A percentile compares a stretch with the other conserved stretches of the same genome.
Evolutionary conservation across 2,797 vertebrate species (phyloP).

Genomic region (Botia kubotai): DNA sequence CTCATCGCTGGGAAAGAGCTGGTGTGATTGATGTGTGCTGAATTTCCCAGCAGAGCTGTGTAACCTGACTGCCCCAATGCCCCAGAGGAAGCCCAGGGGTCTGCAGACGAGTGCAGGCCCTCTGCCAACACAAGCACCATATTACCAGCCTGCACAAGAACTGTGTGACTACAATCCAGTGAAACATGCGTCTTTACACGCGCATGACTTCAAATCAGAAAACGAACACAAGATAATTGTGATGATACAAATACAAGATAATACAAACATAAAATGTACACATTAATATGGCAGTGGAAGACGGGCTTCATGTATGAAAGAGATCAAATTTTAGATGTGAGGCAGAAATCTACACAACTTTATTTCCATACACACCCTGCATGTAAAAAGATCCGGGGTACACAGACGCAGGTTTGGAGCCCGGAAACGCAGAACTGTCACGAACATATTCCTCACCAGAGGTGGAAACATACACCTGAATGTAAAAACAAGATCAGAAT

Average conservation of each 20-base stretch:
- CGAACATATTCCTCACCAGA: slow-evolving; percentile 93
- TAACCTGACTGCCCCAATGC: slow-evolving; percentile 85
- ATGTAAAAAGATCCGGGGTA: slow-evolving; percentile 95
- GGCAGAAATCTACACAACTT: too few species aligned
- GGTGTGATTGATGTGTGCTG: slow-evolving; percentile 84
- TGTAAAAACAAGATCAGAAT: slow-evolving; percentile 52
- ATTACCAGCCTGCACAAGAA: neutral
- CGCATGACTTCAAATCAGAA: neutral
- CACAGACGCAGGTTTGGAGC: slow-evolving; percentile 86
- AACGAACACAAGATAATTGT: too few species aligned
- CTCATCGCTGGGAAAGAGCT: slow-evolving; percentile 89
- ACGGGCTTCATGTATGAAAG: neutral
- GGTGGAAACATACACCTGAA: slow-evolving; percentile 93
- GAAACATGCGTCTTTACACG: neutral
- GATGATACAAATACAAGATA: neutral
- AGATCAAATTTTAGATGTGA: too few species aligned
- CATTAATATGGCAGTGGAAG: neutral
- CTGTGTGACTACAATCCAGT: neutral
- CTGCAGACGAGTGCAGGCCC: slow-evolving; percentile 82
- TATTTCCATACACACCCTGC: slow-evolving; percentile 77
- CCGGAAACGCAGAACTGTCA: slow-evolving; percentile 85
- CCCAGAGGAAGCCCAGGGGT: slow-evolving; percentile 89
- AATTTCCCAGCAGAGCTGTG: slow-evolving; percentile 88
- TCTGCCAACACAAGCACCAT: slow-evolving; percentile 74
- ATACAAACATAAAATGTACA: neutral